Evolutionary conservation across 2,888 invertebrate species (phyloP), one percentile per base, ranked within the genome.

Genomic region (Ophion ventricosus): DNA sequence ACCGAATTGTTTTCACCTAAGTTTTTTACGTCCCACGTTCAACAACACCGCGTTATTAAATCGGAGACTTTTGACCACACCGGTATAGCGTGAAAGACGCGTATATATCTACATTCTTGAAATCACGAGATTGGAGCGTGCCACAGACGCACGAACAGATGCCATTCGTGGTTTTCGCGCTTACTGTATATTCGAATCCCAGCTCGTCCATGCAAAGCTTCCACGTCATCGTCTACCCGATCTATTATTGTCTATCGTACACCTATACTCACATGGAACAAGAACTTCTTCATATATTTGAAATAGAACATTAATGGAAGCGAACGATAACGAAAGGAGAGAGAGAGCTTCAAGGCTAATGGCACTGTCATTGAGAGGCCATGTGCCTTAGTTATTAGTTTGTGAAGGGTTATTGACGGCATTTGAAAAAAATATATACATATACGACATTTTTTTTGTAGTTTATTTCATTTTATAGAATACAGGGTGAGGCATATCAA

Each of bases 101-200:
- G n/a, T 61, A 35, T 35, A 14, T 43, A 63, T 75, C 20, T 79
- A 57, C 35, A 80, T 72, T 75, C 35, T 25, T 35, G 25, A 75
- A 80, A 80, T 67, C 76, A 83, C 80, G 83, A 72, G 75, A 83
- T 64, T 72, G 79, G 63, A 72, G 79, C 83, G 83, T 83, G 83
- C 66, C 59, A 57, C 64, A 70, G 57, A n/a, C 29, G 20, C 11
- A 73, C 73, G n/a, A 20, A 63, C 82, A 78, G 74, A 78, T 75
- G 78, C 54, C 59, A 5, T 35, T 17, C 26, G 61, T 23, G 26
- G 1, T 64, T 25, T 17, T 23, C 54, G 73, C 26, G 66, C 57
- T 66, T 66, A 64, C 74, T 43, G 26, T 29, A 74, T 69, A 23
- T 56, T 25, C 69, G 74, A 54, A 43, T 59, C 40, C 35, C 69